These are phyloP conservation scores for Eulacestoma nigropectus DNA, from an alignment of 2,113 vertebrate species.

Conservation along the genomic window DNA sequence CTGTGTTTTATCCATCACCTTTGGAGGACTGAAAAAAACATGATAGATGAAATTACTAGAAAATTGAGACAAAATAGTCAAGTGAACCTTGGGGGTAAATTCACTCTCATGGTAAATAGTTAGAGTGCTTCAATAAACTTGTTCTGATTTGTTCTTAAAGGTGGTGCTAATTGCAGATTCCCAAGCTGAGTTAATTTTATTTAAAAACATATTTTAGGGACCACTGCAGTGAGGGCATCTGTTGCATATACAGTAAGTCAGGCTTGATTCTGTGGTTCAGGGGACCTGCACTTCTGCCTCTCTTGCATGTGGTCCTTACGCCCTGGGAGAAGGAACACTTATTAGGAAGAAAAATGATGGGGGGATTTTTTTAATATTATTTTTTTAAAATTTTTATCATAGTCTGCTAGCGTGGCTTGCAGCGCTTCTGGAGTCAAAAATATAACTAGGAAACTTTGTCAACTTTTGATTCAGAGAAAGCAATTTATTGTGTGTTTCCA, in stretches of 20 bases:
- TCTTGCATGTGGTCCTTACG: neutral
- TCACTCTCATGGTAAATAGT: slow-evolving; percentile 22
- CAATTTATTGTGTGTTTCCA: neutral
- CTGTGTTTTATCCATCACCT: slow-evolving; percentile 66
- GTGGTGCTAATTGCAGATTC: slow-evolving; percentile 51
- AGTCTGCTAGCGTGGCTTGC: neutral
- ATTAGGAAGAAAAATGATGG: neutral
- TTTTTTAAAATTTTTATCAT: neutral
- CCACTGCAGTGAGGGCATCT: slow-evolving; percentile 2
- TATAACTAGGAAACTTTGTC: neutral
- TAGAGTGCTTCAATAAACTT: slow-evolving; percentile 14
- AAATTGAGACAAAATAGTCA: slow-evolving; percentile 62
- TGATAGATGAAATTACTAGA: slow-evolving; percentile 58
- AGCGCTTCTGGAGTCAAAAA: neutral
- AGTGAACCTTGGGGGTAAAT: slow-evolving; percentile 38
- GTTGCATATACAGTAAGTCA: neutral
- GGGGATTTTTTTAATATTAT: neutral
- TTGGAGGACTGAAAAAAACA: slow-evolving; percentile 38
- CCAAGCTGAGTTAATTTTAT: slow-evolving; percentile 40
- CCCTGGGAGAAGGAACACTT: neutral
- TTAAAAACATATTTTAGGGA: slow-evolving; percentile 37
- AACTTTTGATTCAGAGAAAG: neutral
- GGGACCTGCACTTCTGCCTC: neutral
- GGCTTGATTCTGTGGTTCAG: neutral
- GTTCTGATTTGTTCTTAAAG: slow-evolving; percentile 28